Base-by-base conservation (phyloP, 2,888 invertebrate species). In the Nycteola revayana region DNA sequence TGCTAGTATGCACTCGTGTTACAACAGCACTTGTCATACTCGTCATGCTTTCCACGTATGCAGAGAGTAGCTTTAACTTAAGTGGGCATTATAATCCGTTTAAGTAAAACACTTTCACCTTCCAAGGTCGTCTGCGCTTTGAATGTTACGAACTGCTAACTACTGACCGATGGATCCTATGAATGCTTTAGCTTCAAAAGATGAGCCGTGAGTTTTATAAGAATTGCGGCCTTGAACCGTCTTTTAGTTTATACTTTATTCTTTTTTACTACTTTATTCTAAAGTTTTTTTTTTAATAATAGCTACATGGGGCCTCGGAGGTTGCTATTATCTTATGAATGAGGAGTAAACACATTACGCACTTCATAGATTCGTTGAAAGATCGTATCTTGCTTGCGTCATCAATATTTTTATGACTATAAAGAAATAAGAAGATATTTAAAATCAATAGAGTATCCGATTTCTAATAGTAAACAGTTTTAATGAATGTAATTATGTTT, bases 81-180 rank as follows among this genome's bases (percentile, higher is more conserved):
- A 63, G 47, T 40, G 32, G 47, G 51, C 54, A 63, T 61, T 65
- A 71, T 71, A 70, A 75, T 74, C 65, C 57, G 62, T 69, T 69
- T 67, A 60, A 75, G 72, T 74, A 66, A 78, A 82, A 76, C 77
- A 82, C 83, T 83, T 83, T 83, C 81, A 42, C 75, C 42, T 14
- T 41, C 67, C 80, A 82, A 83, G 83, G 84, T 80, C 80, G 71
- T 34, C 51, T 69, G 64, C 64, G 74, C 65, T 66, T 72, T 69
- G 73, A 71, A 75, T 75, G 64, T 68, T 47, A 52, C 54, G 60
- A 60, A 64, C 56, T 54, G 51, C 62, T 39, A 44, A 59, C 56
- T 54, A 52, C 62, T 39, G 45, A 59, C 59, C 52, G 51, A 2
- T 5, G 7, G 2, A n/a, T 7, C 7, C 56, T 63, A 60, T 59